These are phyloP conservation scores for Maniola hyperantus DNA, from an alignment of 2,888 invertebrate genomes.

Conservation along the genomic window DNA sequence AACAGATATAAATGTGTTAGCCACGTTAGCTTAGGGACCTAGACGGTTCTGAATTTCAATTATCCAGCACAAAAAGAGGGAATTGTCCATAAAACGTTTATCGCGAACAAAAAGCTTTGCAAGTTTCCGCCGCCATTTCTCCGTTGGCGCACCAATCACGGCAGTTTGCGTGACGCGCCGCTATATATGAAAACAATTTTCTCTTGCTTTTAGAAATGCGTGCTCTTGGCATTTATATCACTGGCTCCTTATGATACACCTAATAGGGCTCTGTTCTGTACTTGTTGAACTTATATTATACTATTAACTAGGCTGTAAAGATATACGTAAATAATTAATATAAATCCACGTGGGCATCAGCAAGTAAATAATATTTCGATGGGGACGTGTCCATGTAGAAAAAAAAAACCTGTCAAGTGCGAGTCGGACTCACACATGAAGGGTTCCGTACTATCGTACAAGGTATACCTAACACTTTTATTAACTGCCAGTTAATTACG, in stretches of 20 bases:
- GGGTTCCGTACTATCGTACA: too few relatives aligned
- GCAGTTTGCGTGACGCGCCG: constrained; percentile 49
- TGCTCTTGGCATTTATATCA: constrained; percentile 29
- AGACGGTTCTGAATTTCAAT: constrained; percentile 30
- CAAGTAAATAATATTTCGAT: too few relatives aligned
- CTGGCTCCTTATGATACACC: too few relatives aligned
- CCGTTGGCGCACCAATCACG: constrained; percentile 47
- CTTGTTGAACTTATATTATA: neutral
- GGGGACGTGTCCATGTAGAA: too few relatives aligned
- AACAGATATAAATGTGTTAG: too few relatives aligned
- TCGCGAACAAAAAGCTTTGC: constrained; percentile 43
- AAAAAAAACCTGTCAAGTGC: too few relatives aligned
- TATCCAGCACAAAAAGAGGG: constrained; percentile 30
- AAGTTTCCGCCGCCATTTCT: constrained; percentile 39
- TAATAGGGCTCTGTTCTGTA: constrained; percentile 24
- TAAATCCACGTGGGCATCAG: too few relatives aligned
- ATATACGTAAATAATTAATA: too few relatives aligned
- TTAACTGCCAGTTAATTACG: too few relatives aligned
- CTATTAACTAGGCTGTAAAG: too few relatives aligned
- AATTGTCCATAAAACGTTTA: constrained; percentile 41
- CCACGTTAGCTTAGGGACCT: neutral
- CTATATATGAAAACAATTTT: constrained; percentile 56
- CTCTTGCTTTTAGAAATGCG: constrained; percentile 48
- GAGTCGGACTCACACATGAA: too few relatives aligned
- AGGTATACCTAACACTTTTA: too few relatives aligned